Evolutionary conservation across 2,888 invertebrate genomes (phyloP), one percentile per base, ranked within the genome.

Genomic region (Pterostichus madidus): DNA sequence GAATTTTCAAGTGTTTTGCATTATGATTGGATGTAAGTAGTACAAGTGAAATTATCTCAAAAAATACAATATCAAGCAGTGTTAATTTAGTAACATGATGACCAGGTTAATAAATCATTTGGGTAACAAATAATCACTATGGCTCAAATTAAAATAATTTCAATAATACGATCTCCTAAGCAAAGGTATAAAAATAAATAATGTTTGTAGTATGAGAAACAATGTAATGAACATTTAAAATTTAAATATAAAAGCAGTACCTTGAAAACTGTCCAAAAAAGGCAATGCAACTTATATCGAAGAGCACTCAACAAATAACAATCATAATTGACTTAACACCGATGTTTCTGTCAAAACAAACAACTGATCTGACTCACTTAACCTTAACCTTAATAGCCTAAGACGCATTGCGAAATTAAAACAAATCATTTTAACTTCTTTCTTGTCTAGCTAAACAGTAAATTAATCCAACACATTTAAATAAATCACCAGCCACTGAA

Each of bases 321-420:
- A 39, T 44, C 44, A 71, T 44, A 35, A 71, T 71, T 71, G 68
- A 71, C 44, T 71, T 71, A 71, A 44, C 68, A 71, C 44, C 68
- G 44, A 71, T 71, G 44, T 71, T 71, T 44, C 68, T 44, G 44
- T 68, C 68, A 71, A 64, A 71, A 44, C 44, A n/a, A 39, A 39
- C 35, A 68, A 35, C 13, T 44, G 5, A 5, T 10, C 44, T 71
- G 24, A 71, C 17, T 71, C 44, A 71, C 15, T 44, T 44, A 71
- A 71, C 68, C 68, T 71, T 71, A 44, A 71, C 68, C 68, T 71
- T 71, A 71, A 44, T 71, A 39, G 15, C 44, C 39, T 3, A 17
- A 11, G 68, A 39, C 44, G 39, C 17, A 44, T 71, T 71, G 39
- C 68, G 46, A 44, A 68, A 68, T 44, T 39, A 44, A 24, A 68